phyloP scores from a whole-genome alignment of 1,140 invertebrate genomes.

The Atta texana region DNA sequence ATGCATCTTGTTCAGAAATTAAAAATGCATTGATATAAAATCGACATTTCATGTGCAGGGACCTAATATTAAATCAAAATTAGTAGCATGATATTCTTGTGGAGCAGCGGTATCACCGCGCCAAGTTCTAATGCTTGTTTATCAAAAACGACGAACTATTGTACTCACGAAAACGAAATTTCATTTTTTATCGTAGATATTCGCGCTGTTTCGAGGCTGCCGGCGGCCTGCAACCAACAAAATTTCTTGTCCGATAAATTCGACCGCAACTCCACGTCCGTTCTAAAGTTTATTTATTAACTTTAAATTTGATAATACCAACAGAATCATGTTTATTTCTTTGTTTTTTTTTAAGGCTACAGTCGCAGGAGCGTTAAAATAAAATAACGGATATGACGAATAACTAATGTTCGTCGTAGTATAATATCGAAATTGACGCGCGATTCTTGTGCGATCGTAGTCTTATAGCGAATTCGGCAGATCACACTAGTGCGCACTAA shows the following conservation, averaged over 20 bases:
- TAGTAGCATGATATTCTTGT: constrained; percentile 35
- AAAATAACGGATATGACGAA: not conserved
- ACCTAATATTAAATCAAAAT: constrained; percentile 59
- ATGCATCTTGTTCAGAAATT: not conserved
- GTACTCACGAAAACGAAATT: constrained; percentile 22
- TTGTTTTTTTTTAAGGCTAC: not conserved
- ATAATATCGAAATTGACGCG: not conserved
- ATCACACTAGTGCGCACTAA: too few species aligned
- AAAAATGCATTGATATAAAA: constrained; percentile 5
- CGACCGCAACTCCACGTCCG: not conserved
- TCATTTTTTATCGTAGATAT: constrained; percentile 12
- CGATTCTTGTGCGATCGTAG: constrained; percentile 4
- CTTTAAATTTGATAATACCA: not conserved
- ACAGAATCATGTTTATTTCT: not conserved
- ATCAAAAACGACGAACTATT: constrained; percentile 45
- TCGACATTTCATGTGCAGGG: constrained; percentile 51
- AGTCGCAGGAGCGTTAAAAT: not conserved
- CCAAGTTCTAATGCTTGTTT: constrained; percentile 17
- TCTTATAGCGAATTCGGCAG: not conserved
- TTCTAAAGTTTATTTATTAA: constrained; percentile 6
- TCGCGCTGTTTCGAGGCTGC: constrained; percentile 34
- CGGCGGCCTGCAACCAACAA: constrained; percentile 11
- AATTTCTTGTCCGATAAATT: constrained; percentile 22
- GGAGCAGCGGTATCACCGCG: constrained; percentile 28
- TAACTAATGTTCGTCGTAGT: not conserved